Base-by-base conservation (phyloP, 2,797 vertebrate species). In the Crocidura indochinensis region DNA sequence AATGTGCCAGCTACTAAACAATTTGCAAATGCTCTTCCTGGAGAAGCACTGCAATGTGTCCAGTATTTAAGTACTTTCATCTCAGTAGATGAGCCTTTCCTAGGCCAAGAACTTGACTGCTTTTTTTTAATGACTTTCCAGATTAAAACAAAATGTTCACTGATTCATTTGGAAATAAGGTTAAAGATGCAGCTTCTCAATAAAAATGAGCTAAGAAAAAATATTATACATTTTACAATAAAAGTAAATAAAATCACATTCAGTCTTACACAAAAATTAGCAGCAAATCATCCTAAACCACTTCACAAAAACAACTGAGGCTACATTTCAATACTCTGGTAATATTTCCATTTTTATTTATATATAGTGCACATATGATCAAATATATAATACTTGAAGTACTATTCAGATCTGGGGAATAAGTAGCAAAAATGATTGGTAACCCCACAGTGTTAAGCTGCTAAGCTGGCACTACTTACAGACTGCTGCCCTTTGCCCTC, bases 11-110 rank as follows among this genome's bases (percentile, higher is more conserved):
- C 47, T 67, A 89, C 47, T 69, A 26, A 74, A 81, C 31, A 90
- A 86, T 67, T 89, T 94, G 75, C 74, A 90, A 92, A 74, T 90
- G 53, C 27, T 85, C 51, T 87, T 91, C 68, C 26, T 60, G 12
- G 47, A 88, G 64, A 91, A 89, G 87, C 88, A 67, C 92, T 86
- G 85, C 73, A 90, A 72, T 51, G 47, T 93, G 87, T 94, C 38
- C 65, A 73, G 81, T 68, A 73, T 87, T 95, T 93, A 84, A 94
- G 69, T 91, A 90, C 69, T 83, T 92, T 92, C 90, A 91, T 38
- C 27, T 93, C 46, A 84, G 80, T 68, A 96, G 60, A 94, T 86
- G 75, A 81, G 75, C 76, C 78, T 84, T 87, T 83, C 81, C 10
- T 38, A 51, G 24, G 91, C 79, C 92, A 95, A 92, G 44, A 95